Percentiles rank a stretch among this genome's conserved stretches.
Evolutionary conservation across 1,140 invertebrate species (phyloP).

Genomic region (Cherax destructor): DNA sequence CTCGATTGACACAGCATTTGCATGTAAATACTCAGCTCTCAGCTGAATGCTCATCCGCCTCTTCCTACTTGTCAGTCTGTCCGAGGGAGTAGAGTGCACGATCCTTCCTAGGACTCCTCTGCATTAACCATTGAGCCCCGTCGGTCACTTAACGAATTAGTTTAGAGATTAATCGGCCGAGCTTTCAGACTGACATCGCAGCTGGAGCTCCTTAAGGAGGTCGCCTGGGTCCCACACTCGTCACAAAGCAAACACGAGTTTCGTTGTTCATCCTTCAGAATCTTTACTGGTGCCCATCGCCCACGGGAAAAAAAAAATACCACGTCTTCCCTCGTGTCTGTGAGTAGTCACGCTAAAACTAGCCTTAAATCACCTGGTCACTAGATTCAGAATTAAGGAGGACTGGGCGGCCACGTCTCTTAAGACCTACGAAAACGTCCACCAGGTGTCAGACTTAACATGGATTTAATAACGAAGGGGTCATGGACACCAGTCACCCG

Average conservation of each 20-base stretch:
- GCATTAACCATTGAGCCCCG: background rate
- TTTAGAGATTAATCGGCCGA: background rate
- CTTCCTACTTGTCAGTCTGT: background rate
- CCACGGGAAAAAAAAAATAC: background rate
- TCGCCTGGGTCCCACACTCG: constrained; percentile 1
- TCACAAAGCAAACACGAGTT: constrained; percentile 15
- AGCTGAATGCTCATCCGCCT: constrained; percentile 37
- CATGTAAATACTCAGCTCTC: constrained; percentile 39
- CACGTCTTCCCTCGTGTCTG: background rate
- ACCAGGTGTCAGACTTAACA: constrained; percentile 8
- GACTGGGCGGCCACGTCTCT: background rate
- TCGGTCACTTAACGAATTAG: background rate
- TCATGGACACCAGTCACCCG: background rate
- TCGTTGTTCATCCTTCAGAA: background rate
- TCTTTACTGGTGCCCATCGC: constrained; percentile 12
- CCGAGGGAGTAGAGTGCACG: background rate
- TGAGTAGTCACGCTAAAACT: background rate
- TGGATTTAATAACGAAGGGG: constrained; percentile 20
- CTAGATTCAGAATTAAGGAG: background rate
- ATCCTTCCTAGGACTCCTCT: background rate
- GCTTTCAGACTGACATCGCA: background rate
- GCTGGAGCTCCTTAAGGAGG: background rate
- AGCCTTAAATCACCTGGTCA: background rate
- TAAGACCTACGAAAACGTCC: background rate
- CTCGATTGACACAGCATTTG: constrained; percentile 42